A percentile compares a stretch with the other conserved stretches of the same genome.
phyloP scores from a whole-genome alignment of 2,888 invertebrate species.

The Rhagium mordax region DNA sequence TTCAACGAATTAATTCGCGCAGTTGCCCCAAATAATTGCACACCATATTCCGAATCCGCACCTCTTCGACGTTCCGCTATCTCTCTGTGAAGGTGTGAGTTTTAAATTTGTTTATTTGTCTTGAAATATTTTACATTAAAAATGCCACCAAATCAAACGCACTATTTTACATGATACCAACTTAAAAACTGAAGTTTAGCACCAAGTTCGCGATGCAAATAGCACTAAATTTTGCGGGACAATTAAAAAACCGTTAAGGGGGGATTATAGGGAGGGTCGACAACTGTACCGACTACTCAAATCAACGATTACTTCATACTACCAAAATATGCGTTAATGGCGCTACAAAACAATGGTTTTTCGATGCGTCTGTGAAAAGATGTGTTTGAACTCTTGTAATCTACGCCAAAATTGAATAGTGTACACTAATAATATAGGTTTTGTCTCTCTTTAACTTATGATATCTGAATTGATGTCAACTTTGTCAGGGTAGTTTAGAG shows the following conservation, averaged over 20 bases:
- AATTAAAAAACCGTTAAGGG: not conserved
- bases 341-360: too few species aligned
- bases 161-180: slow-evolving; percentile 54
- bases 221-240: not conserved
- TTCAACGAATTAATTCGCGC: slow-evolving; percentile 20
- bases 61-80: not conserved
- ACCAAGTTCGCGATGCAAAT: not conserved
- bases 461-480: too few species aligned
- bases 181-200: slow-evolving; percentile 37
- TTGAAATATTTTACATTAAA: slow-evolving; percentile 49
- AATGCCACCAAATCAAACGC: slow-evolving; percentile 64
- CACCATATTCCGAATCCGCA: not conserved
- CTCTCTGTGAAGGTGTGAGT: not conserved
- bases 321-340: too few species aligned
- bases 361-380: too few species aligned
- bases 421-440: too few species aligned
- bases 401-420: too few species aligned
- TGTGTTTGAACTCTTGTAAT: too few species aligned
- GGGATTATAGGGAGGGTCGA: not conserved
- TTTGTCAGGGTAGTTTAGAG: too few species aligned
- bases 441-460: too few species aligned
- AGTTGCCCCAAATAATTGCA: not conserved
- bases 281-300: not conserved
- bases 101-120: slow-evolving; percentile 34
- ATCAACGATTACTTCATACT: too few species aligned